Conservation (phyloP, 2,113 vertebrate species). For the Rhea pennata region DNA sequence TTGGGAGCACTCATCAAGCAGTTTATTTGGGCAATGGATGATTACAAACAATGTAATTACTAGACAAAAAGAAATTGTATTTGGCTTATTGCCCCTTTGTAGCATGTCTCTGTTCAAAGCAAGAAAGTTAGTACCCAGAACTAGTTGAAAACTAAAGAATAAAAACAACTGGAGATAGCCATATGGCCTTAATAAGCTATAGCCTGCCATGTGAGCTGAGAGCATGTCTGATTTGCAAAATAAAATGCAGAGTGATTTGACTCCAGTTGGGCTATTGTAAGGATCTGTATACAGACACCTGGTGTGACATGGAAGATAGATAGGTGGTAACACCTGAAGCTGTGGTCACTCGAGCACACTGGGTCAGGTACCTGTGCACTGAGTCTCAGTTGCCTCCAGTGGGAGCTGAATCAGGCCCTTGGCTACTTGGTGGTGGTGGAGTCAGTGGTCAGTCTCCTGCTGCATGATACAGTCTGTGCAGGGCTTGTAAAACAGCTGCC, state of each 20-base stretch:
- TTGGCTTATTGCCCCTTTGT: background rate
- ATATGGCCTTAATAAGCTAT: background rate
- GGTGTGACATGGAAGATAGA: background rate
- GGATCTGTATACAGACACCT: background rate
- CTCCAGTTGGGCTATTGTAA: background rate
- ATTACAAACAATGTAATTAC: no score
- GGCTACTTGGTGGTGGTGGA: background rate
- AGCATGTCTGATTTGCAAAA: background rate
- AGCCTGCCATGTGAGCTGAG: background rate
- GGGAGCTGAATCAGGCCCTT: background rate
- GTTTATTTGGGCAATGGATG: background rate
- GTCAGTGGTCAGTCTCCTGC: background rate
- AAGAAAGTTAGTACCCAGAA: background rate
- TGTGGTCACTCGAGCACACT: background rate
- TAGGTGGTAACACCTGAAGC: background rate
- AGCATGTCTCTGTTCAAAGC: background rate
- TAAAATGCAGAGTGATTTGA: background rate
- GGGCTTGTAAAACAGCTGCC: background rate
- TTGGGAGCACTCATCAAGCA: background rate
- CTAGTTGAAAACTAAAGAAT: background rate
- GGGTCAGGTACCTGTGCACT: background rate
- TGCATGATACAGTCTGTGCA: background rate
- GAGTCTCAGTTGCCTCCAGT: background rate
- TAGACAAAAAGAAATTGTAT: background rate
- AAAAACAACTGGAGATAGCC: background rate